Base-by-base conservation (phyloP, 2,888 invertebrate genomes). In the Limnephilus marmoratus region DNA sequence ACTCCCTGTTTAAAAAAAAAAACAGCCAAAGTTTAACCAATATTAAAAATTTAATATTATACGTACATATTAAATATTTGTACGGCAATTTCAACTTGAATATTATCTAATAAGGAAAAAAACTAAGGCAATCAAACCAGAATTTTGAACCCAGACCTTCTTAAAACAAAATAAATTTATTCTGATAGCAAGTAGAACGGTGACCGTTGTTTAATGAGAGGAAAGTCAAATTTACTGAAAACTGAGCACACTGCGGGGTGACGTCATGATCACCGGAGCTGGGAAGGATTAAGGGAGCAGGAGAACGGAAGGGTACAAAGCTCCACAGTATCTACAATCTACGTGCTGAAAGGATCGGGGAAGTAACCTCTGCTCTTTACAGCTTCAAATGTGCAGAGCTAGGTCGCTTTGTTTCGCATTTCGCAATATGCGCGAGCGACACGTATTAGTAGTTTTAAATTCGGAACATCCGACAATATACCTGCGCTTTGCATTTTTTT, bases 141-240 rank as follows among this genome's bases (percentile, higher is more conserved):
- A 5, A 24, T 5, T 2, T 68, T 68, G 9, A 68, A 24, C 68
- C 24, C 68, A 24, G 68, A 68, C 68, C 24, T 24, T 68, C 24
- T 68, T 68, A 41, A 45, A 68, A 34, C 37, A 89, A 88, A 34
- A 37, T n/a, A 81, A 68, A 89, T 89, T 80, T 89, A 89, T 81
- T 89, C 81, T 7, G 13, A 34, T 1, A 89, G 88, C 81, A 80
- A 89, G 37, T 37, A 80, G n/a, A 41, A 37, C 86, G 80, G 80
- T 87, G 88, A 31, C 80, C 15, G 34, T 49, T 29, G 88, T 53
- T 88, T 37, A 88, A 88, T 89, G 88, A 34, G 88, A 89, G 88
- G 34, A 80, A 89, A 89, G 88, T 37, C 37, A 89, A 89, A 89
- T 80, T 80, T 24, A 89, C 88, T 34, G 88, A 89, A 89, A 89